Base-by-base conservation (phyloP, 2,113 vertebrate genomes). In the Salvator merianae region DNA sequence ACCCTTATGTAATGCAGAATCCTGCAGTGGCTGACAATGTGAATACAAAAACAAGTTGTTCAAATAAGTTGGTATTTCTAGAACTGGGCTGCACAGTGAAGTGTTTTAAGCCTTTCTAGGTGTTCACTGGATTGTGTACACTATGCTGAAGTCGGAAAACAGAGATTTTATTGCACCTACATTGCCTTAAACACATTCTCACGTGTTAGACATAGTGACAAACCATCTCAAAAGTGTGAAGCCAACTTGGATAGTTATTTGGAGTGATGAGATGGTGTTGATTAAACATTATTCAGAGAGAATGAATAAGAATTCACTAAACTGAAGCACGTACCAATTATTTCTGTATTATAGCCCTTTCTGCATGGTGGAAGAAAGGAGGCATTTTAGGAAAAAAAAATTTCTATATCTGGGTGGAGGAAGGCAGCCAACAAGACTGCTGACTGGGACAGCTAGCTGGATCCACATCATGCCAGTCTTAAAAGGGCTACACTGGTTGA, bases 211-310 rank as follows among this genome's bases (percentile, higher is more conserved):
- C 68, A 13, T 38, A 16, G 38, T 65, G 53, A 82, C 26, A 28
- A 86, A 26, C 24, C 32, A 55, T 77, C 32, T 69, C 24, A 55
- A 6, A n/a, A 32, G 59, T 85, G 77, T 75, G 78, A 85, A 77
- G 66, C 47, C 30, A 79, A 82, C 83, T 70, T n/a, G 59, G 43
- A 32, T n/a, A 34, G 32, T 32, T 77, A 53, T 40, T 90, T 72
- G n/a, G 43, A 79, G 72, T 2, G 79, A n/a, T 66, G 5, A 84
- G 14, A 1, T 1, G 20, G 16, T 22, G 2, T 38, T 73, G 26
- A 86, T 77, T 82, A 71, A 87, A 86, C 71, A 22, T 47, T 79
- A 77, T 68, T 80, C 77, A 36, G 26, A 76, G 66, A 66, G 1
- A 79, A 77, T 68, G 82, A 8, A 43, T 14, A 86, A 40, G 2